Conservation (phyloP, 2,888 invertebrate species). For the Aricia artaxerxes region DNA sequence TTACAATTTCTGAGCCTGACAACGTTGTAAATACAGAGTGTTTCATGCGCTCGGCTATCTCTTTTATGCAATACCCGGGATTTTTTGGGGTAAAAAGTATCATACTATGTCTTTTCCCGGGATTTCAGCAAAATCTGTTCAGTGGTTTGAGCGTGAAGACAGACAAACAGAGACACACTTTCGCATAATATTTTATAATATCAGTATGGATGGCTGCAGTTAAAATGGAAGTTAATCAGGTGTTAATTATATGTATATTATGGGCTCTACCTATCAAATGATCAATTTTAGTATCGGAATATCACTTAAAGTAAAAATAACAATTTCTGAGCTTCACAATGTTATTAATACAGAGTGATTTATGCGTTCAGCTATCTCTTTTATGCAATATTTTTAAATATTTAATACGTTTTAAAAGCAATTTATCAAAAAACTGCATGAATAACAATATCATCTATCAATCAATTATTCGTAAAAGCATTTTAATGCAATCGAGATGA, state of each 20-base stretch:
- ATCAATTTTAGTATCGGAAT: background rate
- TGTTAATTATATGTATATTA: too few species aligned
- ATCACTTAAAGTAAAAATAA: background rate
- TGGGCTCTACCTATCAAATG: too few species aligned
- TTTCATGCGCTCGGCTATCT: too few species aligned
- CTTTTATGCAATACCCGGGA: too few species aligned
- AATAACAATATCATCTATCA: constrained; percentile 6
- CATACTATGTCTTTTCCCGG: too few species aligned
- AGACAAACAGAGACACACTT: too few species aligned
- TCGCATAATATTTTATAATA: too few species aligned
- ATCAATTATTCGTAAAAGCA: constrained; percentile 12
- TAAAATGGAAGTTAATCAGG: background rate
- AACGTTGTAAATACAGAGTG: too few species aligned
- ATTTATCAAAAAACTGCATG: constrained; percentile 3
- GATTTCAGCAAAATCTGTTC: too few species aligned
- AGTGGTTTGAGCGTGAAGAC: too few species aligned
- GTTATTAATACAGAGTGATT: background rate
- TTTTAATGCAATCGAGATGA: background rate
- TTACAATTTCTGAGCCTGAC: too few species aligned
- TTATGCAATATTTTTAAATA: constrained; percentile 4
- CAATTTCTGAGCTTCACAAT: background rate
- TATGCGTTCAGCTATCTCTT: background rate
- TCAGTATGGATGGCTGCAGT: background rate
- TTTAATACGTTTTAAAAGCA: constrained; percentile 1
- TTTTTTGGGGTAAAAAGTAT: too few species aligned